phyloP scores from a whole-genome alignment of 23 tunicate genomes.

The Botrylloides violaceus region DNA sequence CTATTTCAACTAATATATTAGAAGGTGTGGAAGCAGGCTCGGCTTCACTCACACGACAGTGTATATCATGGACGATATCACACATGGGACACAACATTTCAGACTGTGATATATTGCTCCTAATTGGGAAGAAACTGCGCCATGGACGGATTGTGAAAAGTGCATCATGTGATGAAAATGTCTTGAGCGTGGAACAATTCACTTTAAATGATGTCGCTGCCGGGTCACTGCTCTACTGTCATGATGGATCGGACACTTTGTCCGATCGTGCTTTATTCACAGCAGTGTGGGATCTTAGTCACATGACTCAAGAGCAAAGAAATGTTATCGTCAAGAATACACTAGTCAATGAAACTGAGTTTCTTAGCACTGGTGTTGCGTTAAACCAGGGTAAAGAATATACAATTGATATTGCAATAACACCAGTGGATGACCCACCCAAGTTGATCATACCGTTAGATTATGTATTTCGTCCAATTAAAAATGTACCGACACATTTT shows the following conservation, averaged over 20 bases:
- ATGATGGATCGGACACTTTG: slow-evolving; percentile 39
- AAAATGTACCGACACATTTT: slow-evolving; percentile 41
- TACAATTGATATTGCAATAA: slow-evolving; percentile 22
- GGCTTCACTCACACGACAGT: not conserved
- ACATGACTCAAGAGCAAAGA: not conserved
- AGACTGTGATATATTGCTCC: slow-evolving; percentile 1
- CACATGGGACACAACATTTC: not conserved
- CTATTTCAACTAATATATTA: not conserved
- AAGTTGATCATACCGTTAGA: slow-evolving; percentile 30
- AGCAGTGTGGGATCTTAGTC: slow-evolving; percentile 3
- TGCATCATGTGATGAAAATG: not conserved
- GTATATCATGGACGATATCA: not conserved
- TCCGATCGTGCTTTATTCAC: slow-evolving; percentile 7
- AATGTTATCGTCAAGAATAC: not conserved
- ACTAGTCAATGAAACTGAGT: not conserved
- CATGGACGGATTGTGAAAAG: not conserved
- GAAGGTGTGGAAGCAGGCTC: not conserved
- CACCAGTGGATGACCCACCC: slow-evolving; percentile 59
- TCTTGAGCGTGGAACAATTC: not conserved
- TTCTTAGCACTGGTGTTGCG: slow-evolving; percentile 11
- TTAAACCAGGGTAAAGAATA: not conserved
- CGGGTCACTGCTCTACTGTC: slow-evolving; percentile 18
- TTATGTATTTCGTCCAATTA: slow-evolving; percentile 48
- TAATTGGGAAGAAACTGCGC: not conserved
- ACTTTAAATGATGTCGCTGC: not conserved